phyloP scores from a whole-genome alignment of 2,113 vertebrate species.

The Hippocampus mohnikei region DNA sequence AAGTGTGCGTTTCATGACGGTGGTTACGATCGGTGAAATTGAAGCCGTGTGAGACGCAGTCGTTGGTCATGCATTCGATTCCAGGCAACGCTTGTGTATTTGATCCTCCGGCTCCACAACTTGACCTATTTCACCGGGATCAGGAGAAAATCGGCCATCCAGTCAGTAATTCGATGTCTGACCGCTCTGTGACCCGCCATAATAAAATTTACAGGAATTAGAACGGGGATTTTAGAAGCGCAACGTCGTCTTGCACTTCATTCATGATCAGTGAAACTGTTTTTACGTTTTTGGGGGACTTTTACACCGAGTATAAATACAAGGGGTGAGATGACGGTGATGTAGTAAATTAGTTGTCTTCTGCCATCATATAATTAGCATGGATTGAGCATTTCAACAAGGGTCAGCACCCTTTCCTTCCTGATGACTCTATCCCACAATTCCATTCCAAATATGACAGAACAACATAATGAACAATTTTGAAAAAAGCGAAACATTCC shows the following conservation, averaged over 20 bases:
- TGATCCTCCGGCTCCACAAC: slow-evolving; percentile 3
- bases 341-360: background rate
- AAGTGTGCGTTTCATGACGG: background rate
- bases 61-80: slow-evolving; percentile 12
- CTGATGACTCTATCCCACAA: background rate
- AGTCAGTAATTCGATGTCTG: slow-evolving; percentile 12
- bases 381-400: background rate
- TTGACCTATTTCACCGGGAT: slow-evolving; percentile 34
- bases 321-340: no score
- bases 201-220: slow-evolving; percentile 1
- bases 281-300: background rate
- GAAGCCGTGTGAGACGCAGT: slow-evolving; percentile 3
- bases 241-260: background rate
- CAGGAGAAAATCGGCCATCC: slow-evolving; percentile 17
- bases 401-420: background rate
- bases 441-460: background rate
- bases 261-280: background rate
- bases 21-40: background rate
- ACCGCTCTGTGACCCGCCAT: slow-evolving; percentile 15
- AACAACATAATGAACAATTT: background rate
- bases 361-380: background rate
- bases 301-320: background rate
- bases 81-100: slow-evolving; percentile 14
- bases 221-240: background rate
- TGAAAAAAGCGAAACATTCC: no score